Evolutionary conservation across 2,113 vertebrate genomes (phyloP).

Genomic region (Rhinolophus sinicus): DNA sequence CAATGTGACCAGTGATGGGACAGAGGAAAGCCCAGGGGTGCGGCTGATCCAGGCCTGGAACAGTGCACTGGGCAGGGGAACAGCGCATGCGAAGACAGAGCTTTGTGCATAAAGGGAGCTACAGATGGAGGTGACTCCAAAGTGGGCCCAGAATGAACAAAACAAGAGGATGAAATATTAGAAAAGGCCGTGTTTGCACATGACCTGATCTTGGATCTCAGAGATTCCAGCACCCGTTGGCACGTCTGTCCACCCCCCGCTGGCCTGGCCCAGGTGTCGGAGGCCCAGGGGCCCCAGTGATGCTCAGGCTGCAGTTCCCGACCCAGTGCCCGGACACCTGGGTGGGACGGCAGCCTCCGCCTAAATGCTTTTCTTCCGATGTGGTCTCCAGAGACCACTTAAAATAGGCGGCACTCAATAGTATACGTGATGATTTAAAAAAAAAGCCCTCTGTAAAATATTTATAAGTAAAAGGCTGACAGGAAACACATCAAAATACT

Average conservation of each 20-base stretch:
- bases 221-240: accelerated
- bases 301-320: accelerated
- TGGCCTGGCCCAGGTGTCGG: accelerated
- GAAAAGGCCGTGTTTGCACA: accelerated
- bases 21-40: not conserved
- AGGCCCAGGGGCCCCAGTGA: accelerated
- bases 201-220: not conserved
- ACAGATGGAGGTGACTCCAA: accelerated
- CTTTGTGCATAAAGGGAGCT: accelerated
- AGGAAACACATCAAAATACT: not conserved
- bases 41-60: not conserved
- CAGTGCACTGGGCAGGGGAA: not conserved
- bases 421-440: not conserved
- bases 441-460: not conserved
- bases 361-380: accelerated
- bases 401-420: not conserved
- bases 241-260: accelerated
- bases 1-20: accelerated
- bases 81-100: accelerated
- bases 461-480: not conserved
- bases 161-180: accelerated
- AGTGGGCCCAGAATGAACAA: accelerated
- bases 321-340: accelerated
- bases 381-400: not conserved
- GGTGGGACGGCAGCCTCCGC: accelerated